These are phyloP conservation scores for Drosophila fuyamai DNA, from an alignment of 1,140 invertebrate genomes.

Conservation along the genomic window DNA sequence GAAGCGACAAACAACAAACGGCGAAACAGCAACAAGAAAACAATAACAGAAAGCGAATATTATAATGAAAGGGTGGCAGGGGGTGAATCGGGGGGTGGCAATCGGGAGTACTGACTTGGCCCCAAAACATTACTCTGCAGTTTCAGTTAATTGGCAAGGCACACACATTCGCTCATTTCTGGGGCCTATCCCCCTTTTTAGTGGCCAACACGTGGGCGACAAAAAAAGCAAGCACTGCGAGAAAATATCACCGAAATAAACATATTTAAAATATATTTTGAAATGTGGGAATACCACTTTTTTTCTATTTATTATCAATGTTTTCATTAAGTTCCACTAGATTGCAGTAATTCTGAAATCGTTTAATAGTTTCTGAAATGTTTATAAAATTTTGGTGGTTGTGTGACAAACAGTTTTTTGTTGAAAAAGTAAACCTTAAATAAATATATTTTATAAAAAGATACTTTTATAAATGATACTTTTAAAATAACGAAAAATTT, in stretches of 20 bases:
- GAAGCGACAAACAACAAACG: constrained; percentile 56
- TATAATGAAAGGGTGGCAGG: constrained; percentile 17
- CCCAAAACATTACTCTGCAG: constrained; percentile 78
- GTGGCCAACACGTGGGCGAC: constrained; percentile 53
- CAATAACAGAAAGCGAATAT: constrained; percentile 56
- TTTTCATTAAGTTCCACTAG: no score
- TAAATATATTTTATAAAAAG: no score
- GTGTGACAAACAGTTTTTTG: no score
- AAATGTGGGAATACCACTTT: no score
- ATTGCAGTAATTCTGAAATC: no score
- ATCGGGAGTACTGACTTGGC: constrained; percentile 36
- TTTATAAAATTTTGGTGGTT: no score
- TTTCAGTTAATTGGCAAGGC: constrained; percentile 78
- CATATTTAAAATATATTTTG: neutral
- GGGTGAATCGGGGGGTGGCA: neutral
- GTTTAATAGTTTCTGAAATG: no score
- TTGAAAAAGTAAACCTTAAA: no score
- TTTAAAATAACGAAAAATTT: no score
- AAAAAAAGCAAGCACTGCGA: constrained; percentile 21
- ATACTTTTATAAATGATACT: no score
- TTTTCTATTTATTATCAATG: neutral
- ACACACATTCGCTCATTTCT: constrained; percentile 22
- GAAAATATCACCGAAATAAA: neutral
- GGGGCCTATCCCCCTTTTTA: constrained; percentile 7
- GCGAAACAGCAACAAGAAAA: constrained; percentile 36